These are phyloP conservation scores for Ellobius talpinus DNA, from an alignment of 2,113 vertebrate species.

Conservation along the genomic window DNA sequence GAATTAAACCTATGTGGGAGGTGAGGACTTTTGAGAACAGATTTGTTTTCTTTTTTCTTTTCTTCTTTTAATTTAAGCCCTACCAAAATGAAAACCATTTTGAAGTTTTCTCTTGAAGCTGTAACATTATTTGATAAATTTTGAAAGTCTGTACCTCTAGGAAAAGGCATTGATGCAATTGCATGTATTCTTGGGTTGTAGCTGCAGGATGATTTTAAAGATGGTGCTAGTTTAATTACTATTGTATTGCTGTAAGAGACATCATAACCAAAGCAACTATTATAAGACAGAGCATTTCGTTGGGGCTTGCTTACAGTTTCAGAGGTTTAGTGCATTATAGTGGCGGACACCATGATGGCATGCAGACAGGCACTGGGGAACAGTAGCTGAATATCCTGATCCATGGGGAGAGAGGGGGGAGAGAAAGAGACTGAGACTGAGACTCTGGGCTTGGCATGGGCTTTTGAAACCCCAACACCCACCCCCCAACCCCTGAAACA, in stretches of 20 bases:
- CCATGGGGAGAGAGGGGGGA: background rate
- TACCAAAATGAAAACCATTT: background rate
- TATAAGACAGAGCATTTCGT: background rate
- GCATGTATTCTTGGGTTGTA: background rate
- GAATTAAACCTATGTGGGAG: constrained; percentile 94
- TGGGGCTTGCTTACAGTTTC: background rate
- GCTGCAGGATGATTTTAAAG: background rate
- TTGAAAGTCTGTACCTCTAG: background rate
- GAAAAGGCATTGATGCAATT: background rate
- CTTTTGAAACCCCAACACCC: background rate
- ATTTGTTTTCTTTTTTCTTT: background rate
- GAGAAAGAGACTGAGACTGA: too few relatives aligned
- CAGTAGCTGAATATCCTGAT: background rate
- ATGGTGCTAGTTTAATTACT: background rate
- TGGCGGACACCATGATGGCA: background rate
- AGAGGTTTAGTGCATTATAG: background rate
- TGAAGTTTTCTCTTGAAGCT: constrained; percentile 38
- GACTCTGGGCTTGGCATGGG: background rate
- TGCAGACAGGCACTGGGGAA: too few relatives aligned
- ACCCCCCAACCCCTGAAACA: background rate
- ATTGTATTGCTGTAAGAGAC: background rate
- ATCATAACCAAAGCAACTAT: background rate
- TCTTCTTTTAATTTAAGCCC: background rate
- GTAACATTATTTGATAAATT: background rate
- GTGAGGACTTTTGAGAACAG: constrained; percentile 79